Percentiles rank a stretch among this genome's conserved stretches.
phyloP scores from a whole-genome alignment of 2,113 vertebrate species.

The Lasiurus cinereus region DNA sequence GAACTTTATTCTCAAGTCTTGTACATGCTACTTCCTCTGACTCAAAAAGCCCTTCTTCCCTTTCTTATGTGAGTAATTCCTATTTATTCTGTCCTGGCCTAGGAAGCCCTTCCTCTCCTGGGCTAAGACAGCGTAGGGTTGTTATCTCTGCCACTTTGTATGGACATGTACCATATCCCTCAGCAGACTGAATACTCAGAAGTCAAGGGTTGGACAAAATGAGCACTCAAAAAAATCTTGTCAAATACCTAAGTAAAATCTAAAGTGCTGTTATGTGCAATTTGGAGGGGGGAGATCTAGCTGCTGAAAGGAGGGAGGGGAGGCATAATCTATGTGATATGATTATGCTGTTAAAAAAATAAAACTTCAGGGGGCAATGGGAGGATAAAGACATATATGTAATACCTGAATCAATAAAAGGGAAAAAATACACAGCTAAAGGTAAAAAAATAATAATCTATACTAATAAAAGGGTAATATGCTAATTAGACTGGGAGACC shows the following conservation, averaged over 20 bases:
- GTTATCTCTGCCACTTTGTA: background rate
- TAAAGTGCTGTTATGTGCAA: background rate
- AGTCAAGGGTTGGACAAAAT: background rate
- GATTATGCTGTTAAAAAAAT: constrained; percentile 4
- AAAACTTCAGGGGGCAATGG: background rate
- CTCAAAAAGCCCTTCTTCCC: background rate
- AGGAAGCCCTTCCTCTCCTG: background rate
- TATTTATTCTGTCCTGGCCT: background rate
- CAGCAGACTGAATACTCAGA: background rate
- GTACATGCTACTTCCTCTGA: constrained; percentile 15
- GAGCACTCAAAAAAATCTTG: background rate
- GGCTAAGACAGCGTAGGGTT: background rate
- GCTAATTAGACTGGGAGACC: too few species aligned
- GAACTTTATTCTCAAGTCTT: constrained; percentile 3
- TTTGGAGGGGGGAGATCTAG: constrained; percentile 17
- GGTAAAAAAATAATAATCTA: too few species aligned
- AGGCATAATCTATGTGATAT: background rate
- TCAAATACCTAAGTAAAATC: background rate
- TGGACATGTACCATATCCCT: background rate
- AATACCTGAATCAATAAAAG: too few species aligned
- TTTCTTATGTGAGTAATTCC: background rate
- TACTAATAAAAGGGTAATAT: too few species aligned
- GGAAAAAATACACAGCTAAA: too few species aligned
- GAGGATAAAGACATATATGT: too few species aligned
- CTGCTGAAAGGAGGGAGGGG: background rate